Percentiles rank a stretch among this genome's conserved stretches.
phyloP scores from a whole-genome alignment of 2,113 vertebrate species.

The Pachypanchax playfairii region DNA sequence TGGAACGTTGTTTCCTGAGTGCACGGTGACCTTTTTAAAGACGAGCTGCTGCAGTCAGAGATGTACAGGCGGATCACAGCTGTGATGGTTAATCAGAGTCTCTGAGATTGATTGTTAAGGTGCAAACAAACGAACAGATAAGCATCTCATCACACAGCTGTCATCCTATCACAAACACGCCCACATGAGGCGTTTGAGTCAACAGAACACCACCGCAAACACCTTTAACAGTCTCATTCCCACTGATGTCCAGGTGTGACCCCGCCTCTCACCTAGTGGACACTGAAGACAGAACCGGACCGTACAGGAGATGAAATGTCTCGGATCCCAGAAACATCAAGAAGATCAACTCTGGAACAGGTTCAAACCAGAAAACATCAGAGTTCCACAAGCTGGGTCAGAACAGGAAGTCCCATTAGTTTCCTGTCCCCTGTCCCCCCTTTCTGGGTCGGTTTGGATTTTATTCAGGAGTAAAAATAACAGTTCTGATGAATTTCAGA shows the following conservation, averaged over 20 bases:
- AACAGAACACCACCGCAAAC: conserved; percentile 15
- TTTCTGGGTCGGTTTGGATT: no score
- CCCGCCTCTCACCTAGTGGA: background rate
- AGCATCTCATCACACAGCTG: conserved; percentile 5
- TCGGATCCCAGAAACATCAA: no score
- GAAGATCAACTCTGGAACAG: no score
- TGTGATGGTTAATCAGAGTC: conserved; percentile 10
- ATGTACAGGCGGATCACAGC: conserved; percentile 40
- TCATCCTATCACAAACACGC: conserved; percentile 8
- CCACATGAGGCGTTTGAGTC: conserved; percentile 1
- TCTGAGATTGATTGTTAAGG: conserved; percentile 5
- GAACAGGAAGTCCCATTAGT: no score
- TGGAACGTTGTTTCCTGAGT: conserved; percentile 36
- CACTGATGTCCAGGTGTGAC: background rate
- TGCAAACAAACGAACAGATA: conserved; percentile 1
- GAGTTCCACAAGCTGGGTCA: no score
- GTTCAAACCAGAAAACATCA: no score
- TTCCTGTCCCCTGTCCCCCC: no score
- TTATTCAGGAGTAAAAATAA: no score
- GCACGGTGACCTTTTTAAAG: conserved; percentile 52
- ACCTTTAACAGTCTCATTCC: no score
- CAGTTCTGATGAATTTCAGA: no score
- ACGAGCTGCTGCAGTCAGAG: conserved; percentile 16
- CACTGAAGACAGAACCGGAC: no score
- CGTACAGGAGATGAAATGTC: no score